Evolutionary conservation across 2,888 invertebrate species (phyloP).

Genomic region (Sphaerophoria taeniata): DNA sequence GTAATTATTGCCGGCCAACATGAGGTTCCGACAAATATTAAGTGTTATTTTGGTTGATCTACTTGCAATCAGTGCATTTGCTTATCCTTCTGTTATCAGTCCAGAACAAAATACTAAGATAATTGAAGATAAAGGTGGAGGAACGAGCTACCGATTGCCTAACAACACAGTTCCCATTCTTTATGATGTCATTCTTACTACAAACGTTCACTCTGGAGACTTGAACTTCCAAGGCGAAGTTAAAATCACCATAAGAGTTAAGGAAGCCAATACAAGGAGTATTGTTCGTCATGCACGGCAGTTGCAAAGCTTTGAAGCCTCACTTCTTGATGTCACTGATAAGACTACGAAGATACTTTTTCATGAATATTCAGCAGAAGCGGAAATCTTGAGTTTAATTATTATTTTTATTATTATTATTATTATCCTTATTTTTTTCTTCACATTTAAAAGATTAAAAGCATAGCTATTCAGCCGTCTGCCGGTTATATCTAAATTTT

Average conservation of each 20-base stretch:
- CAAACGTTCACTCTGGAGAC: constrained; percentile 77
- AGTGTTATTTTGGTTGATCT: no score
- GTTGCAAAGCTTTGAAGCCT: constrained; percentile 22
- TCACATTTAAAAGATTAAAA: no score
- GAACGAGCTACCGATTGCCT: constrained; percentile 83
- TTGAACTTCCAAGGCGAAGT: constrained; percentile 82
- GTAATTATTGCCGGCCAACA: no score
- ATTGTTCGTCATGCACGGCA: constrained; percentile 78
- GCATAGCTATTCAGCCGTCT: no score
- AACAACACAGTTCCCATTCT: constrained; percentile 83
- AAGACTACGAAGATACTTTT: background rate
- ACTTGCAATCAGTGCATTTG: no score
- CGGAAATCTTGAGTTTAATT: constrained; percentile 49
- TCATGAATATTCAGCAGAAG: background rate
- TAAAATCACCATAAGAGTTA: constrained; percentile 83
- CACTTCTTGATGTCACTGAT: background rate
- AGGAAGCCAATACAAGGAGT: constrained; percentile 82
- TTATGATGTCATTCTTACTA: constrained; percentile 84
- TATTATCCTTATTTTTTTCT: no score
- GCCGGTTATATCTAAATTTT: no score
- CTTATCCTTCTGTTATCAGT: no score
- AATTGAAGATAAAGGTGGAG: constrained; percentile 23
- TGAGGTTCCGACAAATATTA: no score
- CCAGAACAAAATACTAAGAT: background rate
- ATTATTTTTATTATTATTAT: no score